Conservation (phyloP, 1,140 invertebrate genomes). For the Papilio machaon region DNA sequence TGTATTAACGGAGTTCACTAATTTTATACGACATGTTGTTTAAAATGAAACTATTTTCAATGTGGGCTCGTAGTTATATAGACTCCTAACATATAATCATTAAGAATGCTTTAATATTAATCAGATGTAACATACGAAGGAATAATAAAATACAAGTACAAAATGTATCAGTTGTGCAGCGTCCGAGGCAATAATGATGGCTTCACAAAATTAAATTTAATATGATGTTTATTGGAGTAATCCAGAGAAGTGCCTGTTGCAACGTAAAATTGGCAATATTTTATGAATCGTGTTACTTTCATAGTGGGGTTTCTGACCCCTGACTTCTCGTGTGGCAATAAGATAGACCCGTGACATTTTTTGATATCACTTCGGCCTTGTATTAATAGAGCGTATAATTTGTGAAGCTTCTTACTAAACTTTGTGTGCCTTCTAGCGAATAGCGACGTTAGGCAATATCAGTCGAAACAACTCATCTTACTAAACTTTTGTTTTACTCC, state of each 20-base stretch:
- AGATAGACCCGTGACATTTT: conserved; percentile 41
- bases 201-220: conserved; percentile 78
- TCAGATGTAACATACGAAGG: conserved; percentile 62
- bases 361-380: conserved; percentile 39
- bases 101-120: conserved; percentile 66
- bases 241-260: conserved; percentile 81
- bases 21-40: conserved; percentile 75
- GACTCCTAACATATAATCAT: conserved; percentile 59
- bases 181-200: conserved; percentile 75
- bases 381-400: conserved; percentile 56
- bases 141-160: conserved; percentile 75
- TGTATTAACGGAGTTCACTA: conserved; percentile 74
- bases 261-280: conserved; percentile 81
- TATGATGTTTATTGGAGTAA: conserved; percentile 81
- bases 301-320: conserved; percentile 57
- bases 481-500: neutral
- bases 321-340: conserved; percentile 49
- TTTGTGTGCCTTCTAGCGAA: conserved; percentile 81
- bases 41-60: conserved; percentile 69
- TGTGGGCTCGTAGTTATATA: conserved; percentile 62
- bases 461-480: conserved; percentile 58
- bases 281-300: conserved; percentile 77
- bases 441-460: conserved; percentile 77
- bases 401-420: conserved; percentile 80
- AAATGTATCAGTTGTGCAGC: conserved; percentile 59